Percentiles rank a stretch among this genome's conserved stretches.
These are phyloP conservation scores for Holothuria scabra DNA, from an alignment of 53 echinoderm and acorn worm species.

Conservation along the genomic window DNA sequence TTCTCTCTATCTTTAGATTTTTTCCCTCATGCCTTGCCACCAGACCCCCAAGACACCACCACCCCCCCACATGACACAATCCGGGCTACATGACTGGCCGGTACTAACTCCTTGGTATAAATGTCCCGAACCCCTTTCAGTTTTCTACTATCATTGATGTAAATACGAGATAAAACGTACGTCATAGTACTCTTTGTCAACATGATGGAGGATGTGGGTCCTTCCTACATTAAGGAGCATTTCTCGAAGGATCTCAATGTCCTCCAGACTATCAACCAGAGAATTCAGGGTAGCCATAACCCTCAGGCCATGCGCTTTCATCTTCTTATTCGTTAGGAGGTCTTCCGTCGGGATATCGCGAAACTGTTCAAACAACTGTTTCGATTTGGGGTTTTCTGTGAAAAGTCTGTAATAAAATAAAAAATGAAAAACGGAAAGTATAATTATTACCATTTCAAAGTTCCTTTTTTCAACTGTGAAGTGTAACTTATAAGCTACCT, in stretches of 20 bases:
- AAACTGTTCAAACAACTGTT: slow-evolving; percentile 36
- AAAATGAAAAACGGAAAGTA: too few relatives aligned
- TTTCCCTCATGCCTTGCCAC: too few relatives aligned
- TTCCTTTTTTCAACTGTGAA: too few relatives aligned
- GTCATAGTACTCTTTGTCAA: slow-evolving; percentile 20
- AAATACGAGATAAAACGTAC: slow-evolving; percentile 6
- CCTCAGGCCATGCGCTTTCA: slow-evolving; percentile 79
- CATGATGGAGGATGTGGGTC: slow-evolving; percentile 43
- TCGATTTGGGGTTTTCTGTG: neutral
- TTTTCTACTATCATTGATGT: too few relatives aligned
- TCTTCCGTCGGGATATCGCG: slow-evolving; percentile 52
- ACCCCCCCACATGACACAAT: too few relatives aligned
- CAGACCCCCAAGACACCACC: too few relatives aligned
- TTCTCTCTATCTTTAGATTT: too few relatives aligned
- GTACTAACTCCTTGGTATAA: too few relatives aligned
- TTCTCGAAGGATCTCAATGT: slow-evolving; percentile 72
- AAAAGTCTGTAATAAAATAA: neutral
- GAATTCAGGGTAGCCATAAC: slow-evolving; percentile 77
- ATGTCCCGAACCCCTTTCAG: too few relatives aligned
- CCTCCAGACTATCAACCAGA: slow-evolving; percentile 77
- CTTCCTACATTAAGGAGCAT: slow-evolving; percentile 71
- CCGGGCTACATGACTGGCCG: too few relatives aligned
- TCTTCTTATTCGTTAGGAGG: slow-evolving; percentile 64
- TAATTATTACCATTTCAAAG: too few relatives aligned
- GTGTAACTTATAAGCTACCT: too few relatives aligned